Evolutionary conservation across 2,797 vertebrate genomes (phyloP).

Genomic region (Schizopygopsis malacanthus): DNA sequence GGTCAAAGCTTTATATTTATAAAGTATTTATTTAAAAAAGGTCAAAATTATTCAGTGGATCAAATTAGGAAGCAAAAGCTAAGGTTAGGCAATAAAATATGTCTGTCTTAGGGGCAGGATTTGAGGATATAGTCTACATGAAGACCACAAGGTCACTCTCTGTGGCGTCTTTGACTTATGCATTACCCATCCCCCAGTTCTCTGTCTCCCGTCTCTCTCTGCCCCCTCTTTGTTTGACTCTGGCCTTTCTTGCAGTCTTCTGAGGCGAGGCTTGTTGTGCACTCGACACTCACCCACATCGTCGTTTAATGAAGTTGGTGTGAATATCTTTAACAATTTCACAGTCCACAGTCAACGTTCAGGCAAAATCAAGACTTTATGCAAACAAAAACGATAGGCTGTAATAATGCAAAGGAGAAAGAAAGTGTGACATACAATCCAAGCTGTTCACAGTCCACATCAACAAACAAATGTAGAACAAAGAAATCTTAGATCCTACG

Average conservation of each 20-base stretch:
- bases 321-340: constrained; percentile 22
- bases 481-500: background rate
- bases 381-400: background rate
- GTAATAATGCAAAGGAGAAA: background rate
- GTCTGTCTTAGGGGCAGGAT: background rate
- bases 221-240: constrained; percentile 33
- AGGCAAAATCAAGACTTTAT: background rate
- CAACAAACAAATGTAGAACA: background rate
- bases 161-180: background rate
- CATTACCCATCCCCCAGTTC: background rate
- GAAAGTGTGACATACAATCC: background rate
- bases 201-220: background rate
- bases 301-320: background rate
- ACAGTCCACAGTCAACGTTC: background rate
- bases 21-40: background rate
- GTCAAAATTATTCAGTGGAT: background rate
- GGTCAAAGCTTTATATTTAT: no score
- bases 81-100: background rate
- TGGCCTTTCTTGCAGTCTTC: constrained; percentile 33
- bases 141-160: constrained; percentile 13
- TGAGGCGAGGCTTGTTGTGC: constrained; percentile 24
- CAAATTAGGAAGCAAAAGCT: background rate
- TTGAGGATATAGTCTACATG: background rate
- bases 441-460: background rate
- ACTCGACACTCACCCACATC: background rate